Evolutionary conservation across 92 coral and sea anemone genomes (phyloP), one percentile per base, ranked within the genome.

Genomic region (Zoanthus sociatus): DNA sequence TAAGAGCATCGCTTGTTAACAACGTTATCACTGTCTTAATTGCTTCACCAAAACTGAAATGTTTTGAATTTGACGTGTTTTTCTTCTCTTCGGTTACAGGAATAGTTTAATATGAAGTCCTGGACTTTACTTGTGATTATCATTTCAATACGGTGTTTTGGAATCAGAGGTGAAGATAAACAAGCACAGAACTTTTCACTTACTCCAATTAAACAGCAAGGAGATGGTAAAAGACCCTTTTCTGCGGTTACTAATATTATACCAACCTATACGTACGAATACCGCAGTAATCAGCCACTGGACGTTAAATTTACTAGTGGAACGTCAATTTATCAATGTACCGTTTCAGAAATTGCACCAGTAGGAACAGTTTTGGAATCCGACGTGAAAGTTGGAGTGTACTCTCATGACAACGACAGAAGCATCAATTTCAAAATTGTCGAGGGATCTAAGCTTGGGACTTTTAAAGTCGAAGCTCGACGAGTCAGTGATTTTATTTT

Each of bases 341-440:
- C 87, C 7, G 86, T 97, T 78, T 83, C 89, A 1, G 99, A 97
- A 90, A 90, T 74, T 63, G 86, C 95, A n/a, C 92, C 87, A 4
- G 71, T 87, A 90, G 94, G 93, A 82, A 87, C 91, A 9, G 37
- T 48, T 12, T 89, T 97, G 47, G 91, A 89, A 89, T 97, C 98
- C 76, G 95, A 95, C 87, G 54, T 97, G 87, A 97, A 95, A 89
- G 93, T 95, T 95, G 99, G 99, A 20, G 94, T 97, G 83, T 97
- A 97, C 85, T 87, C 94, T 1, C 83, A 83, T 56, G 93, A 94
- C 54, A 86, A 69, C n/a, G 54, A 82, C 45, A 76, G 51, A 47
- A 87, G 33, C n/a, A 88, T 97, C 58, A 90, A 91, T 37, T 97
- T 93, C 73, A 78, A 83, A 14, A 91, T 95, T 77, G 91, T 87